Evolutionary conservation across 92 coral and sea anemone species (phyloP), one percentile per base, ranked within the genome.

Genomic region (Bergia puertoricense): DNA sequence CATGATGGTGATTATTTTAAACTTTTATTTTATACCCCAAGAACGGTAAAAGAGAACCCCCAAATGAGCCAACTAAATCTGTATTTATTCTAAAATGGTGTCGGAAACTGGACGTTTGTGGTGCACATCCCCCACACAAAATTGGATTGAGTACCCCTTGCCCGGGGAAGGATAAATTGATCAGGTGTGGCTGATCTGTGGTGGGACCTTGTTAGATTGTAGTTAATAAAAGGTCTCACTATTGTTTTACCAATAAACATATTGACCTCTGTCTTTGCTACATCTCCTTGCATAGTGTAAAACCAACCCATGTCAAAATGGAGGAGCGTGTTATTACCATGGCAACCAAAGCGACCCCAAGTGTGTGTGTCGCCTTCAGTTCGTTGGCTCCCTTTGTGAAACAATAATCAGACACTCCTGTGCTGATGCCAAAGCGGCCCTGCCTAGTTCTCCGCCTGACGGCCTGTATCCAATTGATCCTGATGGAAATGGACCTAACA

Each of bases 291-390:
- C 11, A 38, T 18, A 80, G 85, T 80, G 85, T 38, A 56, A 80
- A 80, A 38, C n/a, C 72, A 57, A 80, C 48, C 85, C 85, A 8
- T 80, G 85, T 15, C 65, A 39, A 80, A 80, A 80, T 57, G 85
- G 85, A 11, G 85, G 85, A 45, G 85, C 85, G n/a, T 80, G 85
- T 36, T 80, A 80, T 80, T 38, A 80, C 85, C 85, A 51, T 51
- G 46, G 85, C 73, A 80, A 80, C 73, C 72, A 80, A 4, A 80
- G 72, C 23, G 71, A 80, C 9, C 44, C 73, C 41, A 80, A 56
- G 46, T 80, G 85, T 46, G 85, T 40, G 4, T 80, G 85, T 11
- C 45, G 71, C 15, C 45, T 46, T 56, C 14, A 37, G 45, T 80
- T 57, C 42, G 23, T 8, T 5, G 85, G 45, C 40, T 56, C 71